Conservation (phyloP, 2,113 vertebrate genomes). For the Phylloscopus trochilus region DNA sequence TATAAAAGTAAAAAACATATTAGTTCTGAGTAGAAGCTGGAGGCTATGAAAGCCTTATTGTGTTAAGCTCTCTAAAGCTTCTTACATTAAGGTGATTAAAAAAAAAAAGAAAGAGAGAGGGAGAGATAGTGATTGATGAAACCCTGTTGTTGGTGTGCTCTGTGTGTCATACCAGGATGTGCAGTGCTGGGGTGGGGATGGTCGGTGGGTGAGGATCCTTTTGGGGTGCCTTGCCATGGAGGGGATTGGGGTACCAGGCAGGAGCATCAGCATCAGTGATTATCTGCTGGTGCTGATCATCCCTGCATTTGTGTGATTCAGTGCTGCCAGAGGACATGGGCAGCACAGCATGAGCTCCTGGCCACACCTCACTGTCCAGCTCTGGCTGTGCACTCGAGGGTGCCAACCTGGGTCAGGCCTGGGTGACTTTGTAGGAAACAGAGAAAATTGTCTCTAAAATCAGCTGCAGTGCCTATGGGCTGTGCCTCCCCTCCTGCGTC, state of each 20-base stretch:
- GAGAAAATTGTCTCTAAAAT: not conserved
- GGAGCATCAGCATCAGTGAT: no score
- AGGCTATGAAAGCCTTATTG: conserved; percentile 27
- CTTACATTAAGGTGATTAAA: conserved; percentile 35
- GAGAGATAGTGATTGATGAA: not conserved
- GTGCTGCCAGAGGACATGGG: not conserved
- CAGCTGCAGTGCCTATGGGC: not conserved
- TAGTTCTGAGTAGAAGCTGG: not conserved
- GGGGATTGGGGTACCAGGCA: not conserved
- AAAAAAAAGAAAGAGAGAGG: not conserved
- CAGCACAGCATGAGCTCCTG: not conserved
- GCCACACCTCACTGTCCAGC: not conserved
- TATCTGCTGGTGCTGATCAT: no score
- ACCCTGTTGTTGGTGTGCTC: not conserved
- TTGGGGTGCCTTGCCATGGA: not conserved
- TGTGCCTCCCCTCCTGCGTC: not conserved
- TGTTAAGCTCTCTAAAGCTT: conserved; percentile 38
- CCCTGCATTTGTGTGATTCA: not conserved
- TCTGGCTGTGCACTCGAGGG: not conserved
- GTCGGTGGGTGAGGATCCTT: not conserved
- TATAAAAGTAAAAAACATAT: not conserved
- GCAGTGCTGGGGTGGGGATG: not conserved
- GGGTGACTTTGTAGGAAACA: not conserved
- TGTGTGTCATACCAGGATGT: accelerated
- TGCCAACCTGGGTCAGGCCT: not conserved